phyloP scores from a whole-genome alignment of 2,797 vertebrate genomes.

The Ceryle rudis region DNA sequence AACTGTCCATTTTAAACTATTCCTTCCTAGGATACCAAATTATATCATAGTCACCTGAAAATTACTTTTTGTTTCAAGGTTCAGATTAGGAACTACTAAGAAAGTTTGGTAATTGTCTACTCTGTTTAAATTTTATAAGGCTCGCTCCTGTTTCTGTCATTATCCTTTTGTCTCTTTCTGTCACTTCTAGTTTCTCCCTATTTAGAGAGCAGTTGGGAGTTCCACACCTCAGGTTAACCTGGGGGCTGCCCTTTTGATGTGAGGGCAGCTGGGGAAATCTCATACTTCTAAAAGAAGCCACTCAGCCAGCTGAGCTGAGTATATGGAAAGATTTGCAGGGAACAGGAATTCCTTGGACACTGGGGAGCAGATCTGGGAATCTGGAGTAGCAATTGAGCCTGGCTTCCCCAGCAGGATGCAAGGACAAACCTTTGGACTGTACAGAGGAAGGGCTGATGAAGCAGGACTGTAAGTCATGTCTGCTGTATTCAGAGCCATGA shows the following conservation, averaged over 20 bases:
- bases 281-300: not conserved
- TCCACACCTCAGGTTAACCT: not conserved
- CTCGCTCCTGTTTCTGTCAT: not conserved
- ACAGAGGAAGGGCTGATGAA: not conserved
- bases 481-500: not conserved
- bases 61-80: not conserved
- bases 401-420: not conserved
- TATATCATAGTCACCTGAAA: not conserved
- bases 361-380: fast-evolving
- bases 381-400: not conserved
- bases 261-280: not conserved
- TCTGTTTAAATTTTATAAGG: not conserved
- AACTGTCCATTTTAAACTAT: not conserved
- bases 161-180: not conserved
- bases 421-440: not conserved
- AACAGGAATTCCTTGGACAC: not conserved
- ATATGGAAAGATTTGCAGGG: not conserved
- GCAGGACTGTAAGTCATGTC: not conserved
- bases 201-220: not conserved
- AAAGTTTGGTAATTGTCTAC: not conserved
- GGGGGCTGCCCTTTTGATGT: not conserved
- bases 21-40: not conserved
- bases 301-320: not conserved
- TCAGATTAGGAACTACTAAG: not conserved
- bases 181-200: not conserved